phyloP scores from a whole-genome alignment of 2,797 vertebrate genomes.

The Rhabdophis nuchalis region DNA sequence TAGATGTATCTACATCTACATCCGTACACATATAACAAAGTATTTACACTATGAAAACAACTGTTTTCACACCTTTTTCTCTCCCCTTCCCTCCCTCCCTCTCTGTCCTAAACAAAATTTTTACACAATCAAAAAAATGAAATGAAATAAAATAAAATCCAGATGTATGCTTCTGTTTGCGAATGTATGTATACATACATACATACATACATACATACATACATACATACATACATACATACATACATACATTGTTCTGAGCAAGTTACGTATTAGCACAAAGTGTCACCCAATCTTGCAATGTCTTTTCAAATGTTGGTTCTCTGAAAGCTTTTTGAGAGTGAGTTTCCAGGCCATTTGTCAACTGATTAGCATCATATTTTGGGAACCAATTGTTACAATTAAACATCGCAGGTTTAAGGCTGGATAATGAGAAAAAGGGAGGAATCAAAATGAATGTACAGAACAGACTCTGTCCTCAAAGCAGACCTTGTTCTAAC shows the following conservation, averaged over 20 bases:
- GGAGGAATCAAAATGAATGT: not conserved
- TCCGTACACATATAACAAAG: not conserved
- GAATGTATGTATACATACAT: not conserved
- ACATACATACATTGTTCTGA: not conserved
- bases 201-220: too few relatives aligned
- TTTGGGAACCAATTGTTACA: not conserved
- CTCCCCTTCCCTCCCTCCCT: too few relatives aligned
- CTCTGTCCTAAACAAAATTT: not conserved
- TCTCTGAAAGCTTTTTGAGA: not conserved
- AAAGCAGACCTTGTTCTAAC: not conserved
- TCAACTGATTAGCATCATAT: not conserved
- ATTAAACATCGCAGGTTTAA: not conserved
- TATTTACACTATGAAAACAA: not conserved
- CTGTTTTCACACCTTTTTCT: not conserved
- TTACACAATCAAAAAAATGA: not conserved
- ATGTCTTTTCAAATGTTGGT: not conserved
- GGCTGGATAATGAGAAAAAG: not conserved
- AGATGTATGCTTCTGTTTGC: not conserved
- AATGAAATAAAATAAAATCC: not conserved
- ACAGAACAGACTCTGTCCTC: not conserved
- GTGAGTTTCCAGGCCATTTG: not conserved
- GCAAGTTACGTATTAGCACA: not conserved
- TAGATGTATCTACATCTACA: too few relatives aligned
- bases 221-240: too few relatives aligned
- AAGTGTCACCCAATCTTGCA: not conserved